phyloP scores from a whole-genome alignment of 2,797 vertebrate species.

The Clarias fuscus region DNA sequence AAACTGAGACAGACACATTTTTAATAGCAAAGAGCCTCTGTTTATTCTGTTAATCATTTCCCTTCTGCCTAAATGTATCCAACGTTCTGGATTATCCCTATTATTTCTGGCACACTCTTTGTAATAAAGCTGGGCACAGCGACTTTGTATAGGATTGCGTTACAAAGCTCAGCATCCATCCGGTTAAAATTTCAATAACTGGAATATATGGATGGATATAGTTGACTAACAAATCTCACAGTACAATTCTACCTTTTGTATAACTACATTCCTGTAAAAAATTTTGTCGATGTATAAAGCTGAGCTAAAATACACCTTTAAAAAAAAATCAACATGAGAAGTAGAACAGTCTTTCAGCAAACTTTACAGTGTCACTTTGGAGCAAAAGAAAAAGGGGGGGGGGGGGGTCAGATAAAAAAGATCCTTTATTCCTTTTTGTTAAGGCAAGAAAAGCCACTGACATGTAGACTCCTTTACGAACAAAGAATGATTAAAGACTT shows the following conservation, averaged over 20 bases:
- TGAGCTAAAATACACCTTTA: not conserved
- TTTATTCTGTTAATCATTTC: not conserved
- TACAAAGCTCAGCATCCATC: not conserved
- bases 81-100: not conserved
- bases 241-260: not conserved
- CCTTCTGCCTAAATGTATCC: not conserved
- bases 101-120: not conserved
- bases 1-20: not conserved
- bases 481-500: not conserved
- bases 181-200: not conserved
- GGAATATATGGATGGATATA: too few relatives aligned
- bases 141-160: not conserved
- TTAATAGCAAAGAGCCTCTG: not conserved
- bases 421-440: not conserved
- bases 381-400: not conserved
- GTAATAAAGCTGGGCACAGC: not conserved
- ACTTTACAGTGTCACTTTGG: not conserved
- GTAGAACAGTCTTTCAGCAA: not conserved
- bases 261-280: not conserved
- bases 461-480: not conserved
- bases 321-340: not conserved
- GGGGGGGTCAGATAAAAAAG: not conserved
- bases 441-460: not conserved
- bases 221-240: not conserved
- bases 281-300: not conserved